Percentiles rank a stretch among this genome's conserved stretches.
These are phyloP conservation scores for Leptopilina drosophilae DNA, from an alignment of 2,888 invertebrate genomes.

Conservation along the genomic window DNA sequence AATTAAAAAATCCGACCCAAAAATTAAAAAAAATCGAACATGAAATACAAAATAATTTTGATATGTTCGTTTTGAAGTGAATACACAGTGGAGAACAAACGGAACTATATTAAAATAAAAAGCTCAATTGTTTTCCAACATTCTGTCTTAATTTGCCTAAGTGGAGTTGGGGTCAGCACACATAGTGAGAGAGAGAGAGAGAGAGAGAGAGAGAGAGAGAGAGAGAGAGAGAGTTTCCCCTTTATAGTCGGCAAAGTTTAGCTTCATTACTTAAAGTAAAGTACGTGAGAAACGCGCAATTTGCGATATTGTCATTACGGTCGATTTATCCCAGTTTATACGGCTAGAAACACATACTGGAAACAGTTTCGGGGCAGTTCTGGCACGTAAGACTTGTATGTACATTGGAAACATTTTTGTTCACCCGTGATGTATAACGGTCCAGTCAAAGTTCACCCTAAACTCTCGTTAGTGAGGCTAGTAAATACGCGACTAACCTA, in stretches of 20 bases:
- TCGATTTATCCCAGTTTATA: constrained; percentile 53
- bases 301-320: constrained; percentile 62
- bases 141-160: constrained; percentile 62
- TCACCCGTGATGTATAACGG: constrained; percentile 52
- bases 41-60: no score
- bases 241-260: constrained; percentile 57
- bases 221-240: background rate
- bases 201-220: no score
- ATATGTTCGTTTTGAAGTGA: no score
- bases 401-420: constrained; percentile 27
- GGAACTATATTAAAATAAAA: background rate
- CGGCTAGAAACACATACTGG: constrained; percentile 32
- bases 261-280: constrained; percentile 67
- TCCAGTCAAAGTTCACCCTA: constrained; percentile 56
- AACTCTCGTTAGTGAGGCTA: constrained; percentile 56
- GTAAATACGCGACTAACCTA: constrained; percentile 26
- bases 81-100: no score
- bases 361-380: background rate
- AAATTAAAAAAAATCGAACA: no score
- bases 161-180: constrained; percentile 47
- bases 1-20: no score
- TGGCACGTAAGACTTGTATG: constrained; percentile 26
- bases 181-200: no score
- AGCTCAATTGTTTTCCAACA: constrained; percentile 48
- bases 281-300: constrained; percentile 56